phyloP scores from a whole-genome alignment of 2,113 vertebrate species.

The Tetrax tetrax region DNA sequence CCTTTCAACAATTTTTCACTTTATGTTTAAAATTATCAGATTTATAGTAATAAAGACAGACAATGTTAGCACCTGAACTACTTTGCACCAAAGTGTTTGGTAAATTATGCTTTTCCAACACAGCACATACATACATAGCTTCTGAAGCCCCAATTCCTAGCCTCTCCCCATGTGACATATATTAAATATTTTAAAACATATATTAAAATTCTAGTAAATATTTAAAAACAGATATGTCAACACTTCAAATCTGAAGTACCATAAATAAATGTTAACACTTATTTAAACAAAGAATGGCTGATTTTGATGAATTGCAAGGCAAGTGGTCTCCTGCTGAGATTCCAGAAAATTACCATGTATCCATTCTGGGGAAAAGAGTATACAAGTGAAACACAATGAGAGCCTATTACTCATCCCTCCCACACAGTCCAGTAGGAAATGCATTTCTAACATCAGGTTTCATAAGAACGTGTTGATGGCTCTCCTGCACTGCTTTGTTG shows the following conservation, averaged over 20 bases:
- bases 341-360: not conserved
- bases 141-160: not conserved
- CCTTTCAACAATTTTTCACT: not conserved
- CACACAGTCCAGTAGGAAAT: not conserved
- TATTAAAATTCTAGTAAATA: not conserved
- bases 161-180: not conserved
- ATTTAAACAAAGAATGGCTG: not conserved
- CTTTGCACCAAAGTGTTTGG: not conserved
- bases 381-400: not conserved
- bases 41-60: not conserved
- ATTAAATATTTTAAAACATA: not conserved
- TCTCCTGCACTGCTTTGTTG: not conserved
- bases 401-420: conserved; percentile 5
- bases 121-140: not conserved
- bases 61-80: not conserved
- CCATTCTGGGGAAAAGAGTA: not conserved
- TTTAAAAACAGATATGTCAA: not conserved
- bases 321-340: not conserved
- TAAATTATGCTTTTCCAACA: not conserved
- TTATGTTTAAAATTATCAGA: not conserved
- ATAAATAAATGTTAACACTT: not conserved
- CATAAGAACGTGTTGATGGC: not conserved
- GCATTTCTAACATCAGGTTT: not conserved
- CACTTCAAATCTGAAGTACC: not conserved
- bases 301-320: not conserved